Evolutionary conservation across 2,113 vertebrate genomes (phyloP), one percentile per base, ranked within the genome.

Genomic region (Ceratotherium simum): DNA sequence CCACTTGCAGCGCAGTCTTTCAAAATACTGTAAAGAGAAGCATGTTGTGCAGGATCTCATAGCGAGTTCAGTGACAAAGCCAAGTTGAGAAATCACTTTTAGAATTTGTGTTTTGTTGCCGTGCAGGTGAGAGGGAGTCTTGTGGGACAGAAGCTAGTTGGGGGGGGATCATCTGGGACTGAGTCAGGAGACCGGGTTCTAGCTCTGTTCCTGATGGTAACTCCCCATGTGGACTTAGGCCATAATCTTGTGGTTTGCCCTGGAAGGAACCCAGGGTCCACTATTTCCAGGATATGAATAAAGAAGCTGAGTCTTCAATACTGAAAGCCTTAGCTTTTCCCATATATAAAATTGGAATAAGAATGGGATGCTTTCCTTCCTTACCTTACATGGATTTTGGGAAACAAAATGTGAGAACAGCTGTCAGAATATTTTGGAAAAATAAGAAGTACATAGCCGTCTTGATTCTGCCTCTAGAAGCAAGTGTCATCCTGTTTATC

Each of bases 351-450:
- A n/a, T 51, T 83, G 56, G 87, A 78, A 42, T 76, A 81, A 81
- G 51, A 79, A 70, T 10, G 9, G n/a, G n/a, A n/a, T 81, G 9
- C 18, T 79, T 29, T 48, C 54, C 36, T 56, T 78, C 14, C 17
- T 80, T 67, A 48, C n/a, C 27, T 86, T 29, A 31, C 48, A 29
- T 25, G 20, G 33, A 46, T 48, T 84, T 93, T 89, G 80, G 70
- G 23, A 10, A 90, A 84, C 27, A 65, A 60, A 73, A 83, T 21
- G 8, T 54, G 65, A 76, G 42, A 91, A 79, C 16, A 86, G 73
- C 78, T 65, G 51, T 92, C 56, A 79, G 91, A 64, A 83, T 69
- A 36, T 89, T 96, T 91, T 85, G 42, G 73, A 79, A 89, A 94
- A 91, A 29, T 46, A 21, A 42, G 9, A 73, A 69, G 33, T 14